Conservation (phyloP, 2,113 vertebrate genomes). For the Indicator maculatus region DNA sequence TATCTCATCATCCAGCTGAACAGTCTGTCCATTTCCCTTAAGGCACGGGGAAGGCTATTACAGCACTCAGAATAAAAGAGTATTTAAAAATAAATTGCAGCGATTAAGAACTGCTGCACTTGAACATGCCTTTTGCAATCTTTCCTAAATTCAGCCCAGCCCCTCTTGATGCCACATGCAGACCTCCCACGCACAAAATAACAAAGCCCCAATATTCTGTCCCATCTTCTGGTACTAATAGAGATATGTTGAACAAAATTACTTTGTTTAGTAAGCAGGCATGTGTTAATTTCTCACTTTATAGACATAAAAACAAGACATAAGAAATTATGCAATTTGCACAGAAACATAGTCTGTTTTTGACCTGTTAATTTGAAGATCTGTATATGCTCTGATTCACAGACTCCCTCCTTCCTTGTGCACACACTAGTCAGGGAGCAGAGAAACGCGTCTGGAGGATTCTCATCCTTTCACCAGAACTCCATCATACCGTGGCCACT, state of each 20-base stretch:
- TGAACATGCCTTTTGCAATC: neutral
- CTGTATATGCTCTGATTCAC: neutral
- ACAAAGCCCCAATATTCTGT: neutral
- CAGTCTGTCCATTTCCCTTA: conserved; percentile 22
- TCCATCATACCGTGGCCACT: neutral
- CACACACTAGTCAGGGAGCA: neutral
- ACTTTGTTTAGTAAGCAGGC: neutral
- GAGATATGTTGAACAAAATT: fast-evolving
- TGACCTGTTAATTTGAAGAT: neutral
- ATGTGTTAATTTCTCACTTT: neutral
- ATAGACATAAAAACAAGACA: neutral
- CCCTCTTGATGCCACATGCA: neutral
- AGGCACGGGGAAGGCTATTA: neutral
- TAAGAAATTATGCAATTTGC: neutral
- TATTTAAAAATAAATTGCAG: conserved; percentile 10
- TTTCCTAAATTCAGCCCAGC: neutral
- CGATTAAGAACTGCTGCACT: neutral
- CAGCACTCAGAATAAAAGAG: neutral
- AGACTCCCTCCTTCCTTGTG: neutral
- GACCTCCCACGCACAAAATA: neutral
- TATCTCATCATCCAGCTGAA: conserved; percentile 43
- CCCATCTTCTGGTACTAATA: neutral
- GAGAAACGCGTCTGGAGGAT: neutral
- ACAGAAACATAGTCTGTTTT: neutral
- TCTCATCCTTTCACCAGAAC: neutral